These are phyloP conservation scores for Odontothrips loti DNA, from an alignment of 2,888 invertebrate species.

Conservation along the genomic window DNA sequence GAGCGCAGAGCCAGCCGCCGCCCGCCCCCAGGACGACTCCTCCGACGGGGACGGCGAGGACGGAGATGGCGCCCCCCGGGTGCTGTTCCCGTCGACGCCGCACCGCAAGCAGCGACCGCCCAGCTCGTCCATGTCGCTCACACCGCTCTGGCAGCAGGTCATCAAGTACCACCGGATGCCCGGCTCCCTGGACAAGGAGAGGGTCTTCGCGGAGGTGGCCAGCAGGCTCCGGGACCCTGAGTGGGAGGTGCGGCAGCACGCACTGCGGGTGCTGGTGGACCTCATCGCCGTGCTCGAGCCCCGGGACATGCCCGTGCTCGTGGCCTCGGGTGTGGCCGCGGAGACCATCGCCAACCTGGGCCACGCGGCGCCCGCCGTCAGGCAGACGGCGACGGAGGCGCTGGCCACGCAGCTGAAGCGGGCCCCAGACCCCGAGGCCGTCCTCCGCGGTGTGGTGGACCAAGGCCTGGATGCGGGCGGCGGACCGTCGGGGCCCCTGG, in stretches of 20 bases:
- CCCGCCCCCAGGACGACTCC: neutral
- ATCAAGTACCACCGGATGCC: slow-evolving; percentile 69
- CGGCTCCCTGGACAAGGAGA: slow-evolving; percentile 59
- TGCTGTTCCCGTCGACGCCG: slow-evolving; percentile 17
- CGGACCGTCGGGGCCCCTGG: slow-evolving; percentile 46
- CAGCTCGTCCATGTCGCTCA: slow-evolving; percentile 47
- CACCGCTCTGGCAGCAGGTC: slow-evolving; percentile 77
- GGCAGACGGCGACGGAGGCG: slow-evolving; percentile 74
- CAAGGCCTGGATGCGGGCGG: slow-evolving; percentile 59
- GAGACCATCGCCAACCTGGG: slow-evolving; percentile 75
- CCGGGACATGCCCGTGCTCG: slow-evolving; percentile 63
- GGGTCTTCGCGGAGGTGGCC: slow-evolving; percentile 66
- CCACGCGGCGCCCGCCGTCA: slow-evolving; percentile 72
- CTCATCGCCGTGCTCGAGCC: slow-evolving; percentile 64
- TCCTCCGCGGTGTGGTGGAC: slow-evolving; percentile 60
- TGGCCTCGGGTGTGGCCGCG: slow-evolving; percentile 55
- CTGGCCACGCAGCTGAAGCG: slow-evolving; percentile 67
- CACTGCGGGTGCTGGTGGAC: slow-evolving; percentile 72
- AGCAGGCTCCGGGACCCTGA: slow-evolving; percentile 72
- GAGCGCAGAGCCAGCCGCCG: neutral
- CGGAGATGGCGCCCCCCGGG: neutral
- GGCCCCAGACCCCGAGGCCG: slow-evolving; percentile 62
- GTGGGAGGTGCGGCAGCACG: slow-evolving; percentile 79
- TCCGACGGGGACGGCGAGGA: slow-evolving; percentile 16
- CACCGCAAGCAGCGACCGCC: slow-evolving; percentile 8